Conservation (phyloP, 2,888 invertebrate species). For the Drosophila testacea region DNA sequence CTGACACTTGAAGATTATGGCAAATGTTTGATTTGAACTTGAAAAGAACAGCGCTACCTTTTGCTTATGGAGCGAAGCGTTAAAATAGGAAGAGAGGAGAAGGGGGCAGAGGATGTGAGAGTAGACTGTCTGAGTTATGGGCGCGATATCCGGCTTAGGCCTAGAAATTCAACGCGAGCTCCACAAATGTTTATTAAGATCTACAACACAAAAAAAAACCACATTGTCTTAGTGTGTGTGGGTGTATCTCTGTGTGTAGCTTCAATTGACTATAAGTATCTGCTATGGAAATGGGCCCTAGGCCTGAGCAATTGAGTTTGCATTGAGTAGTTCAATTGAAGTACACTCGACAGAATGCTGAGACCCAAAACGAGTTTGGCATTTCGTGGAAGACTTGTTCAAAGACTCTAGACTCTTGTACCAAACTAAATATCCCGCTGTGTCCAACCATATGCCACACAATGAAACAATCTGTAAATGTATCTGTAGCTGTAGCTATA, state of each 20-base stretch:
- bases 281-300: slow-evolving; percentile 65
- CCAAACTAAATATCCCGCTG: slow-evolving; percentile 45
- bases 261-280: slow-evolving; percentile 65
- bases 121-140: slow-evolving; percentile 53
- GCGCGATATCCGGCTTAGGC: slow-evolving; percentile 68
- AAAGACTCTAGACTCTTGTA: slow-evolving; percentile 22
- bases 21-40: slow-evolving; percentile 79
- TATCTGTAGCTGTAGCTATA: slow-evolving; percentile 35
- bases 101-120: slow-evolving; percentile 59
- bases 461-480: slow-evolving; percentile 46
- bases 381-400: slow-evolving; percentile 66
- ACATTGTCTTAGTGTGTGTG: slow-evolving; percentile 20
- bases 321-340: slow-evolving; percentile 79
- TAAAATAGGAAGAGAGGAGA: not conserved
- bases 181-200: slow-evolving; percentile 62
- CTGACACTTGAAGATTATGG: slow-evolving; percentile 74
- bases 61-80: not conserved
- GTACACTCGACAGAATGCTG: slow-evolving; percentile 57
- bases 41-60: slow-evolving; percentile 50
- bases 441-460: slow-evolving; percentile 36
- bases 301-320: slow-evolving; percentile 75
- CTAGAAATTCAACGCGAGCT: slow-evolving; percentile 36
- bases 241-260: slow-evolving; percentile 13
- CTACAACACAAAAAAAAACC: slow-evolving; percentile 31
- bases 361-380: slow-evolving; percentile 72